Percentiles rank a stretch among this genome's conserved stretches.
Conservation (phyloP, 2,888 invertebrate species). For the Neoitamus cyanurus region DNA sequence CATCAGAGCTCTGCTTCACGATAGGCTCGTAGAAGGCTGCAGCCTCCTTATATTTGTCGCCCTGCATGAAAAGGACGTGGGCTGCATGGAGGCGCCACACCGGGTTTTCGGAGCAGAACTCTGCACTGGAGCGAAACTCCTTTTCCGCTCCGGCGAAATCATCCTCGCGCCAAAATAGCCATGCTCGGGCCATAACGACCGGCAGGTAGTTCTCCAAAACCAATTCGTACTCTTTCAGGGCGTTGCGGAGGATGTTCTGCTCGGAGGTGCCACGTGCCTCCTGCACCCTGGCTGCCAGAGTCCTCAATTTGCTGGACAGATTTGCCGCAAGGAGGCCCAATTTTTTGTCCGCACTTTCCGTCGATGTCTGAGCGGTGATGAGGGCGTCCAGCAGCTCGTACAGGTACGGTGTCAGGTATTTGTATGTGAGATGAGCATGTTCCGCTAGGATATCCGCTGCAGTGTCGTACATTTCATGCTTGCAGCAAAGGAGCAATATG, state of each 20-base stretch:
- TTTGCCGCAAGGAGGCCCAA: conserved; percentile 93
- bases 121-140: conserved; percentile 95
- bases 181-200: conserved; percentile 98
- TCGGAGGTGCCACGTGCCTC: conserved; percentile 90
- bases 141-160: conserved; percentile 97
- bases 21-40: conserved; percentile 98
- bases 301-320: conserved; percentile 88
- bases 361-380: conserved; percentile 96
- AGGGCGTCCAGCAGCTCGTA: conserved; percentile 96
- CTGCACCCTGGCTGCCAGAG: conserved; percentile 93
- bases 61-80: conserved; percentile 99
- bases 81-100: conserved; percentile 98
- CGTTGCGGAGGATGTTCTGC: conserved; percentile 88
- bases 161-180: conserved; percentile 97
- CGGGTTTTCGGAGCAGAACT: conserved; percentile 97
- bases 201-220: conserved; percentile 94
- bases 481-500: conserved; percentile 92
- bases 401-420: conserved; percentile 91
- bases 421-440: conserved; percentile 95
- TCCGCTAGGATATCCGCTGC: conserved; percentile 98
- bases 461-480: conserved; percentile 96
- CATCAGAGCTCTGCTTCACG: conserved; percentile 93
- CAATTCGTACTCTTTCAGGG: conserved; percentile 90
- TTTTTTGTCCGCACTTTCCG: conserved; percentile 95
- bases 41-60: conserved; percentile 97